Percentiles rank a stretch among this genome's conserved stretches.
Conservation (phyloP, 2,888 invertebrate species). For the Conops quadrifasciatus region DNA sequence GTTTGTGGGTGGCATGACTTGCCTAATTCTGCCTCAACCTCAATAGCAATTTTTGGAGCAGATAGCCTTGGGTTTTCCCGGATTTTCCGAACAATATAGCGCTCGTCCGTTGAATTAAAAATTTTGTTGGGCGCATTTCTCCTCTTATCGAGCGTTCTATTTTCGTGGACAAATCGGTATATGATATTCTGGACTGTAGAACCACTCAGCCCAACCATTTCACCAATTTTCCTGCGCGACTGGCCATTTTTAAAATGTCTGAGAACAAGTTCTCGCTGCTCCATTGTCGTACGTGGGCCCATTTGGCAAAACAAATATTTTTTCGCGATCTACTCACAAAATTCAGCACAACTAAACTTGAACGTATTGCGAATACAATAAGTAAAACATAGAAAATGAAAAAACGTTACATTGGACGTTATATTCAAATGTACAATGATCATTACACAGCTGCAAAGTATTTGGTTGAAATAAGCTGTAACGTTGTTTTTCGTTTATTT, state of each 20-base stretch:
- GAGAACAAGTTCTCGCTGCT: no score
- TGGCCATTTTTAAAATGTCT: slow-evolving; percentile 35
- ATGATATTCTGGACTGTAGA: slow-evolving; percentile 39
- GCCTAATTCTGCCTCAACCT: slow-evolving; percentile 29
- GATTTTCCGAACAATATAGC: slow-evolving; percentile 38
- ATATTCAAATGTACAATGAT: neutral
- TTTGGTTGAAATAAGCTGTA: no score
- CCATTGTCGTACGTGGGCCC: slow-evolving; percentile 34
- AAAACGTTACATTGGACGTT: neutral
- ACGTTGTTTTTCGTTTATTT: neutral
- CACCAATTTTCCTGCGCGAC: slow-evolving; percentile 36
- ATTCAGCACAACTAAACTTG: neutral
- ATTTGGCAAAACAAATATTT: neutral
- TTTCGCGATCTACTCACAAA: neutral
- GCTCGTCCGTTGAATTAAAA: slow-evolving; percentile 25
- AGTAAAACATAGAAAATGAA: slow-evolving; percentile 8
- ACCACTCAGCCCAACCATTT: slow-evolving; percentile 33
- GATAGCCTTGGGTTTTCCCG: slow-evolving; percentile 38
- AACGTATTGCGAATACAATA: slow-evolving; percentile 13
- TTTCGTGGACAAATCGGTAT: slow-evolving; percentile 34
- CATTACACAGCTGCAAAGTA: no score
- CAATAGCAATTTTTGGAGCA: slow-evolving; percentile 35
- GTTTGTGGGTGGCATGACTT: slow-evolving; percentile 38
- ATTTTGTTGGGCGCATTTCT: slow-evolving; percentile 37
- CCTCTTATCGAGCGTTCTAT: slow-evolving; percentile 35